Evolutionary conservation across 2,888 invertebrate genomes (phyloP), one percentile per base, ranked within the genome.

Genomic region (Drosophila robusta): DNA sequence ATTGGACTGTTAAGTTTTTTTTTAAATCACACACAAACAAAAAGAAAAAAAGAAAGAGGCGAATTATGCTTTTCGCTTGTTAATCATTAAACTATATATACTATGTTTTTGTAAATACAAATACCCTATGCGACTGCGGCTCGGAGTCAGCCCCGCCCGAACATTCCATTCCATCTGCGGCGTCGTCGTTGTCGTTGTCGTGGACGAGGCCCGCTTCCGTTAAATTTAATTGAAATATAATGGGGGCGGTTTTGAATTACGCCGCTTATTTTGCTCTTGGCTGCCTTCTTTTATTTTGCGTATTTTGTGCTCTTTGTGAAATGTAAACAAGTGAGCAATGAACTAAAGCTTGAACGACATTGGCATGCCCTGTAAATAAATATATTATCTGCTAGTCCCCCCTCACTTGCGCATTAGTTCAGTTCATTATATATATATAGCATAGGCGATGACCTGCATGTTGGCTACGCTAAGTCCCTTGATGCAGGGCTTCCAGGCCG

Each of bases 231-330:
- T 83, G 76, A 82, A 76, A 85, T 87, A 83, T 85, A 83, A 83
- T 83, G 87, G 79, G 74, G 86, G 82, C 82, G 80, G 83, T 72
- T 82, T 81, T 87, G 63, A 76, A 85, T 82, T 81, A 81, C 78
- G 80, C 65, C 54, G 83, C 69, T 65, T 58, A 55, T 56, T 73
- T 73, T 61, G 51, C 39, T 57, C 39, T 57, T 51, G 57, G 41
- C 41, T 63, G 69, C 39, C 49, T 58, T 58, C 62, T 55, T 51
- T 47, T 50, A 18, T 50, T 45, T 39, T 18, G 52, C 45, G 12
- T 41, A 64, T 51, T 49, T 65, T 64, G 71, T 63, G 57, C 77
- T 66, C 77, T 65, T 75, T 73, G 75, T 75, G 46, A 39, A 70
- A 75, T 42, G 70, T 74, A 75, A 70, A 75, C 75, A 76, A 72